Conservation (phyloP, 1,140 invertebrate species). For the Meloidogyne floridensis region DNA sequence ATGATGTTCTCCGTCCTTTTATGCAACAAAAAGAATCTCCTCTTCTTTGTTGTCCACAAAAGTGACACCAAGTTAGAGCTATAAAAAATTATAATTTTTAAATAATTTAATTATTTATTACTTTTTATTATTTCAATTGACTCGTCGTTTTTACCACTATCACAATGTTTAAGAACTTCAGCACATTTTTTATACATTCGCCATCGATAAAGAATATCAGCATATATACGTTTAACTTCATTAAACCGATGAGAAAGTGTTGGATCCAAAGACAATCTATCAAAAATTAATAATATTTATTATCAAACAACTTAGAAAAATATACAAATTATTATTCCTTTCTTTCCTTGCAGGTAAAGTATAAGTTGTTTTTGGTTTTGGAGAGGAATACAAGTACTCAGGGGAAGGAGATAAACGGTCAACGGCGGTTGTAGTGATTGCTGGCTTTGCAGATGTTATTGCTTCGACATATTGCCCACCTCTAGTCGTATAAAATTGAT, state of each 20-base stretch:
- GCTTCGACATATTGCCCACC: background rate
- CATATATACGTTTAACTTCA: constrained; percentile 28
- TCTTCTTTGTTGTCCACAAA: constrained; percentile 25
- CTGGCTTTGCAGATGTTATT: background rate
- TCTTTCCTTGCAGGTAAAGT: background rate
- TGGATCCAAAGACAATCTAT: constrained; percentile 25
- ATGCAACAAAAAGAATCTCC: background rate
- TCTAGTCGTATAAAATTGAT: background rate
- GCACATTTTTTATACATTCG: constrained; percentile 40
- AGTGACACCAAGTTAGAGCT: constrained; percentile 23
- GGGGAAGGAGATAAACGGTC: constrained; percentile 15
- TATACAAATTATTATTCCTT: background rate
- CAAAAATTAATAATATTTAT: background rate
- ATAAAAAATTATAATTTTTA: constrained; percentile 11
- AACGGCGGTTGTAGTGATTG: background rate
- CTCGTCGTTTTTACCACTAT: constrained; percentile 12
- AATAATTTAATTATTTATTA: constrained; percentile 15
- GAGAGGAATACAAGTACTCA: constrained; percentile 1
- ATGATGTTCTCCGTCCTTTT: constrained; percentile 29
- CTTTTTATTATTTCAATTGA: constrained; percentile 22
- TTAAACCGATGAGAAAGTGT: constrained; percentile 26
- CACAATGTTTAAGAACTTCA: constrained; percentile 41
- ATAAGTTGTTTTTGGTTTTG: background rate
- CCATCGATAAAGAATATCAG: constrained; percentile 39
- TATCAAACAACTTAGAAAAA: background rate